Evolutionary conservation across 2,113 vertebrate genomes (phyloP).

Genomic region (Amphiprion ocellaris): DNA sequence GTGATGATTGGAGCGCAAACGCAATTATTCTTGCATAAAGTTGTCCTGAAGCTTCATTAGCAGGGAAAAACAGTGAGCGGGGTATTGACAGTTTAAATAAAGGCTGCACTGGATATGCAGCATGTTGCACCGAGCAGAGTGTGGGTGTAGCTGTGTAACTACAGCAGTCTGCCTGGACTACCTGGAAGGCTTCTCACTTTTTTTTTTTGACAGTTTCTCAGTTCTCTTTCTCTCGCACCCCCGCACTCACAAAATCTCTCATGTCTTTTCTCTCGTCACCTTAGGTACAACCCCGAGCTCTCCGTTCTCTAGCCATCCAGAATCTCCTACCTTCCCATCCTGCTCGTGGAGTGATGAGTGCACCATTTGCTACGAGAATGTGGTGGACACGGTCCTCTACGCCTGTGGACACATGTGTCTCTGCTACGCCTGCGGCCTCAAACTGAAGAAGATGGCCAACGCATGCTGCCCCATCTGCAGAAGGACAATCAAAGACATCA

Average conservation of each 20-base stretch:
- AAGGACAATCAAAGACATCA: conserved; percentile 94
- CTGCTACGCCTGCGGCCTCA: conserved; percentile 92
- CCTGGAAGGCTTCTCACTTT: not conserved
- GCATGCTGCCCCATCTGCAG: conserved; percentile 95
- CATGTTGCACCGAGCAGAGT: not conserved
- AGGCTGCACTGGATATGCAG: not conserved
- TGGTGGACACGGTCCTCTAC: conserved; percentile 94
- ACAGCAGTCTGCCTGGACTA: conserved; percentile 4
- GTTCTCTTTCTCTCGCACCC: not conserved
- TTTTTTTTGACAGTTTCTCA: not conserved
- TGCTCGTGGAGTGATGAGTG: conserved; percentile 91
- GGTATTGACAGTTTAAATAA: conserved; percentile 27
- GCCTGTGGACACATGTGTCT: conserved; percentile 97
- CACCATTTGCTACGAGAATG: conserved; percentile 94
- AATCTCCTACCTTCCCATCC: conserved; percentile 86
- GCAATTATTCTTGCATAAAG: conserved; percentile 24
- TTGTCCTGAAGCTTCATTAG: conserved; percentile 29
- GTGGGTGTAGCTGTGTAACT: not conserved
- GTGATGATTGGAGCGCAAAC: not conserved
- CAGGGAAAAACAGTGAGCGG: conserved; percentile 20
- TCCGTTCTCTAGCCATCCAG: conserved; percentile 85
- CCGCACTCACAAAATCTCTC: not conserved
- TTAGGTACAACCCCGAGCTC: conserved; percentile 89
- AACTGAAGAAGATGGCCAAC: conserved; percentile 92
- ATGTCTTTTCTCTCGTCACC: conserved; percentile 7